Evolutionary conservation across 2,113 vertebrate genomes (phyloP).

Genomic region (Rhinoderma darwinii): DNA sequence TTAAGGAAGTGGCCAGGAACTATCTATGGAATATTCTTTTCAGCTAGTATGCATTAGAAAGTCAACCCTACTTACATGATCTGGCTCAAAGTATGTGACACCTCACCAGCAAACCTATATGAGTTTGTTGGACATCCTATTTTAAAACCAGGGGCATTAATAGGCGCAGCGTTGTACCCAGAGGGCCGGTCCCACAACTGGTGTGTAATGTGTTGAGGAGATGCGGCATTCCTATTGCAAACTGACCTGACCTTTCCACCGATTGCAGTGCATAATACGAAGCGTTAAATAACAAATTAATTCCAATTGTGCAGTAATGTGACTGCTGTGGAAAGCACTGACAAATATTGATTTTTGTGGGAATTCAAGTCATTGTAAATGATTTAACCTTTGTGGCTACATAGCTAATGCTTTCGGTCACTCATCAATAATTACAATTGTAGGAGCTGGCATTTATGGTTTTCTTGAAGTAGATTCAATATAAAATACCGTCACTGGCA

Average conservation of each 20-base stretch:
- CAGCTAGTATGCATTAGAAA: too few relatives aligned
- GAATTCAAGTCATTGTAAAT: constrained; percentile 54
- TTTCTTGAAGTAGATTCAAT: constrained; percentile 1
- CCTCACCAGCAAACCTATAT: too few relatives aligned
- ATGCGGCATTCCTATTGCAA: not conserved
- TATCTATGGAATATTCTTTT: too few relatives aligned
- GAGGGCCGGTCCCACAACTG: not conserved
- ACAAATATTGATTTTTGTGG: constrained; percentile 38
- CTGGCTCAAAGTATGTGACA: too few relatives aligned
- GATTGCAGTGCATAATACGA: constrained; percentile 51
- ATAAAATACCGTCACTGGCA: not conserved
- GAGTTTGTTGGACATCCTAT: too few relatives aligned
- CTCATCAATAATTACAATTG: constrained; percentile 52
- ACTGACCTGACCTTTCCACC: not conserved
- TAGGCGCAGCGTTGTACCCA: not conserved
- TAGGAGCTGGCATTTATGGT: constrained; percentile 8
- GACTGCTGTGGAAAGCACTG: constrained; percentile 31
- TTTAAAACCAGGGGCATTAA: too few relatives aligned
- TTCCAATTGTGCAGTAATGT: constrained; percentile 59
- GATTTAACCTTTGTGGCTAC: constrained; percentile 6
- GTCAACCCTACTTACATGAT: too few relatives aligned
- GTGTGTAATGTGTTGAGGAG: not conserved
- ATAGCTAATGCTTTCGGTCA: constrained; percentile 38
- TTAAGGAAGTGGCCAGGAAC: too few relatives aligned
- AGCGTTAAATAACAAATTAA: constrained; percentile 49